A percentile compares a stretch with the other conserved stretches of the same genome.
Evolutionary conservation across 2,113 vertebrate genomes (phyloP).

Genomic region (Semnornis frantzii): DNA sequence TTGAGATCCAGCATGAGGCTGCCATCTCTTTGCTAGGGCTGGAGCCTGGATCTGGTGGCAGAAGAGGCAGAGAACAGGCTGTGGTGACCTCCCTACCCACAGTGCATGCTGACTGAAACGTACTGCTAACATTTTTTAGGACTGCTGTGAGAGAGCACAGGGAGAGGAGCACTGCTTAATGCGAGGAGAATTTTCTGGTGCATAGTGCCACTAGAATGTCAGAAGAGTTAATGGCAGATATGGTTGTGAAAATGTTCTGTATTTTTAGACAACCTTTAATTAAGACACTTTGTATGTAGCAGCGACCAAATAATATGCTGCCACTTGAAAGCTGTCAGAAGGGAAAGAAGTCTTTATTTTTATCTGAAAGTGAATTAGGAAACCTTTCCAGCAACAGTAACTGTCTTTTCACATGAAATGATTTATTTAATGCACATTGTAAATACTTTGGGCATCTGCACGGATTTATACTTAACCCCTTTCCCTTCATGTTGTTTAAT

Average conservation of each 20-base stretch:
- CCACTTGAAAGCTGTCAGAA: conserved; percentile 82
- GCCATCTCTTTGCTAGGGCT: accelerated
- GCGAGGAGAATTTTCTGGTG: conserved; percentile 58
- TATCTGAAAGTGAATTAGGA: conserved; percentile 75
- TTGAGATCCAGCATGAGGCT: accelerated
- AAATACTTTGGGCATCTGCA: conserved; percentile 45
- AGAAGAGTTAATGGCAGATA: conserved; percentile 82
- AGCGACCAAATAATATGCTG: conserved; percentile 83
- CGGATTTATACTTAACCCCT: conserved; percentile 61
- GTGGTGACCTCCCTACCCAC: background rate
- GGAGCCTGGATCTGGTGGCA: background rate
- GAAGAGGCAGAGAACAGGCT: background rate
- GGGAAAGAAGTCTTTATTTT: conserved; percentile 78
- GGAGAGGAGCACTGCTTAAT: background rate
- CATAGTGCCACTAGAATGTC: conserved; percentile 65
- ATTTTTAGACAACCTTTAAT: conserved; percentile 88
- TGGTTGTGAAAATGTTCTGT: conserved; percentile 76
- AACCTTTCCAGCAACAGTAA: conserved; percentile 69
- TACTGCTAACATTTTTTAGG: background rate
- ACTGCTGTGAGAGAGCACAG: background rate
- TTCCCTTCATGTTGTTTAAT: conserved; percentile 60
- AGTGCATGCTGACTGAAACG: background rate
- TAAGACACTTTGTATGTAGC: conserved; percentile 80
- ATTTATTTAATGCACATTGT: conserved; percentile 63
- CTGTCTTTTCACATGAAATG: conserved; percentile 63